Base-by-base conservation (phyloP, 2,113 vertebrate species). In the Tragelaphus scriptus region DNA sequence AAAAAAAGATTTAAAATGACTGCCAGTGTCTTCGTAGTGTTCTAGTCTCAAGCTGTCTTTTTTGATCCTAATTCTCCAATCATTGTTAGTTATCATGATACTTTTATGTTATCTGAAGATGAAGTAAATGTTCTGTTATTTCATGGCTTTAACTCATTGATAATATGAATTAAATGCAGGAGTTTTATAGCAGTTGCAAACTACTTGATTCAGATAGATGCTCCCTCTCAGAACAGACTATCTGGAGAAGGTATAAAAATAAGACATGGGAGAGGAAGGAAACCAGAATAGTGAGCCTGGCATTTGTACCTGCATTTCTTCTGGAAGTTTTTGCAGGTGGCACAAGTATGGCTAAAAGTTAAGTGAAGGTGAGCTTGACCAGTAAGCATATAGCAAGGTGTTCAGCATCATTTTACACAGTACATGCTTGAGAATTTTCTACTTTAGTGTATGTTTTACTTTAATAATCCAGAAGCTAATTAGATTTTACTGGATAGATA, bases 401-500 rank as follows among this genome's bases (percentile, higher is more conserved):
- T 59, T 89, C 59, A 59, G 3, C 40, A 79, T 71, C 14, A 32
- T 91, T 85, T 61, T 75, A 49, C 9, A 36, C 15, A 13, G 17
- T 81, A 17, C 56, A 30, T 47, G 30, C 40, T 71, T 82, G 80
- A 75, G 5, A 77, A 75, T 65, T 82, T 58, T 86, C 21, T 14
- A 26, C 7, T 19, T 65, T 44, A 63, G 65, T 94, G 5, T 88
- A 12, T 86, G 25, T 77, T 90, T 85, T 86, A 68, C 30, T 56
- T 95, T 26, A 92, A 1, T 91, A 92, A 81, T 80, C 53, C 0
- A 85, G n/a, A 93, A 75, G 49, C 68, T 71, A 55, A 49, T 88
- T 88, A 58, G 88, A 85, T 89, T 95, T 94, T 86, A 85, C 51
- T 94, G 75, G 65, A 40, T 56, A 90, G 86, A 88, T 28, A 79